Evolutionary conservation across 2,888 invertebrate genomes (phyloP).

Genomic region (Dasysyrphus tricinctus): DNA sequence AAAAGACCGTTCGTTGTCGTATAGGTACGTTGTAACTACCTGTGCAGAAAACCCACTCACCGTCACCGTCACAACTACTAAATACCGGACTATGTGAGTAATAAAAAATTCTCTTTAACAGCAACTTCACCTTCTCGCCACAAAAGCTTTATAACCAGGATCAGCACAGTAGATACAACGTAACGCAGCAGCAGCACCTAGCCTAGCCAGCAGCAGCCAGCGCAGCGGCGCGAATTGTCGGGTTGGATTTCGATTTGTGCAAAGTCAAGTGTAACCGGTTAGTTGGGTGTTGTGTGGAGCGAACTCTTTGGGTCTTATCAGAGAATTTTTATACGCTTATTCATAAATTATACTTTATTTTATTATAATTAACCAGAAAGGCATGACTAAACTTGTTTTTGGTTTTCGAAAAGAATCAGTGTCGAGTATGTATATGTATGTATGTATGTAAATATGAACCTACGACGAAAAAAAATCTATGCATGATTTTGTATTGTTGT

Average conservation of each 20-base stretch:
- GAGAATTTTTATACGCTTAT: slow-evolving; percentile 72
- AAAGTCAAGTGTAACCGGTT: slow-evolving; percentile 65
- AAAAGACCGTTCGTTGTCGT: slow-evolving; percentile 37
- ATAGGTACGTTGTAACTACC: slow-evolving; percentile 18
- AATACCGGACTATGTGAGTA: slow-evolving; percentile 48
- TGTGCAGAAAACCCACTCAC: slow-evolving; percentile 47
- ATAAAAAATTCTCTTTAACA: slow-evolving; percentile 57
- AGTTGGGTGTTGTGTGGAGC: slow-evolving; percentile 29
- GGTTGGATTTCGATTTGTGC: slow-evolving; percentile 29
- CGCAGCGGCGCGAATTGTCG: slow-evolving; percentile 32
- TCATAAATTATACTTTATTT: slow-evolving; percentile 72
- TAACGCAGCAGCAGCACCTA: slow-evolving; percentile 26
- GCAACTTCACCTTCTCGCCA: slow-evolving; percentile 15
- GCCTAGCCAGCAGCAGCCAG: background rate
- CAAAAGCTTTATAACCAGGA: slow-evolving; percentile 20
- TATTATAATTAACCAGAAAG: slow-evolving; percentile 54
- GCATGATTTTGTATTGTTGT: slow-evolving; percentile 21
- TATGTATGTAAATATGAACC: too few species aligned
- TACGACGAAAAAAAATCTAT: slow-evolving; percentile 24
- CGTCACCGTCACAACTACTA: slow-evolving; percentile 15
- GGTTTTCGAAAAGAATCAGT: slow-evolving; percentile 15
- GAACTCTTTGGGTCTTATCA: slow-evolving; percentile 56
- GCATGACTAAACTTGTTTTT: slow-evolving; percentile 68
- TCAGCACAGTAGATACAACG: background rate
- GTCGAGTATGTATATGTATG: background rate